phyloP scores from a whole-genome alignment of 2,888 invertebrate genomes.

The Magallana nippona region DNA sequence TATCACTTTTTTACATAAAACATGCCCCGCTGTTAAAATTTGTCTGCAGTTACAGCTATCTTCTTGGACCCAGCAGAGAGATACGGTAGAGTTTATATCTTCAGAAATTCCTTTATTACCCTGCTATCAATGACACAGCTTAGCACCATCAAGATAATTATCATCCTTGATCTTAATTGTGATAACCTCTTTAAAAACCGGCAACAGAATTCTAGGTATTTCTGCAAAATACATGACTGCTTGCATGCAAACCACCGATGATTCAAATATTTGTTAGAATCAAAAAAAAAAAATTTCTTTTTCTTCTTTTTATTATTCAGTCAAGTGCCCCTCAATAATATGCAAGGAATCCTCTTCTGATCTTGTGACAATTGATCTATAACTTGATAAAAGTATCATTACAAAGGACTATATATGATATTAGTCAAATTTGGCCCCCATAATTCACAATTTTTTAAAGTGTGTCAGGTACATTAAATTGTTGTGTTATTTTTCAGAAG shows the following conservation, averaged over 20 bases:
- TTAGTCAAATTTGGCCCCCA: too few species aligned
- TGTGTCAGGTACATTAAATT: too few species aligned
- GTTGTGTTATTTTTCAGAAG: too few species aligned
- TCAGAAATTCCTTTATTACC: conserved; percentile 4
- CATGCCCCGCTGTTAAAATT: conserved; percentile 22
- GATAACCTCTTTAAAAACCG: conserved; percentile 18
- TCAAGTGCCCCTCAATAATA: too few species aligned
- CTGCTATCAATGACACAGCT: conserved; percentile 30
- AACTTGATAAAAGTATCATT: too few species aligned
- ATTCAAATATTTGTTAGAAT: conserved; percentile 9
- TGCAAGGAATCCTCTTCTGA: too few species aligned
- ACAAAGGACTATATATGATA: too few species aligned
- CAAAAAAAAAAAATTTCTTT: neutral
- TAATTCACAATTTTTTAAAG: too few species aligned
- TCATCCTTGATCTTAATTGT: neutral
- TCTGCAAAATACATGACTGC: neutral
- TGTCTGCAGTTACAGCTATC: conserved; percentile 10
- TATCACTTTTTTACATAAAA: neutral
- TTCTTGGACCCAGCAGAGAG: neutral
- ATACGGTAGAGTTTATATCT: neutral
- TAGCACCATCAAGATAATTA: neutral
- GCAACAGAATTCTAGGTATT: conserved; percentile 18
- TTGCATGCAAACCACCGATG: neutral
- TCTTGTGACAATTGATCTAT: too few species aligned
- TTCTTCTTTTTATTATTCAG: neutral